phyloP scores from a whole-genome alignment of 2,888 invertebrate species.

The Poecilobothrus nobilitatus region DNA sequence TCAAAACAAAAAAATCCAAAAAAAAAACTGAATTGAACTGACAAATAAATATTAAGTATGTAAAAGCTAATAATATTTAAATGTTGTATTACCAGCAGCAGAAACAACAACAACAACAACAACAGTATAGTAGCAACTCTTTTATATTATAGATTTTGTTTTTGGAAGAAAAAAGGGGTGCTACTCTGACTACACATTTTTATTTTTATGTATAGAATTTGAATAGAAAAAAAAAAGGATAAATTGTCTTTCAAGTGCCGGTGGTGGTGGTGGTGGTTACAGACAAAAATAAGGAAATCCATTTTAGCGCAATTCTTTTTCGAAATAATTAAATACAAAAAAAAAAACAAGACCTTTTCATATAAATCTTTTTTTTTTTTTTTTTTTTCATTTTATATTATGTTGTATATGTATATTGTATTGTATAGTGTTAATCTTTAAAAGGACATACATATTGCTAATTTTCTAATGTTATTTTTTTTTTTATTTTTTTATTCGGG shows the following conservation, averaged over 20 bases:
- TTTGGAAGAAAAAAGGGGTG: too few species aligned
- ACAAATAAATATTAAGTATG: too few species aligned
- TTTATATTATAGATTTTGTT: too few species aligned
- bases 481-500: not conserved
- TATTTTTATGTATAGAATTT: too few species aligned
- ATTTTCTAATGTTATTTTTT: not conserved
- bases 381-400: not conserved
- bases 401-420: not conserved
- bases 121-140: not conserved
- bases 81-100: not conserved
- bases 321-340: not conserved
- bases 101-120: not conserved
- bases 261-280: not conserved
- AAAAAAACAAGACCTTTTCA: not conserved
- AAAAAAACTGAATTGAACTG: not conserved
- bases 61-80: too few species aligned
- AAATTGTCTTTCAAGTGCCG: not conserved
- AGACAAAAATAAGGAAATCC: not conserved
- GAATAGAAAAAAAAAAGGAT: too few species aligned
- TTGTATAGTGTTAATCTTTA: not conserved
- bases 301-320: not conserved
- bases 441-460: slow-evolving; percentile 2
- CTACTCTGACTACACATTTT: too few species aligned
- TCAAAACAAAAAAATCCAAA: not conserved
- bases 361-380: not conserved